Evolutionary conservation across 2,888 invertebrate genomes (phyloP).

Genomic region (Nomada lathburiana): DNA sequence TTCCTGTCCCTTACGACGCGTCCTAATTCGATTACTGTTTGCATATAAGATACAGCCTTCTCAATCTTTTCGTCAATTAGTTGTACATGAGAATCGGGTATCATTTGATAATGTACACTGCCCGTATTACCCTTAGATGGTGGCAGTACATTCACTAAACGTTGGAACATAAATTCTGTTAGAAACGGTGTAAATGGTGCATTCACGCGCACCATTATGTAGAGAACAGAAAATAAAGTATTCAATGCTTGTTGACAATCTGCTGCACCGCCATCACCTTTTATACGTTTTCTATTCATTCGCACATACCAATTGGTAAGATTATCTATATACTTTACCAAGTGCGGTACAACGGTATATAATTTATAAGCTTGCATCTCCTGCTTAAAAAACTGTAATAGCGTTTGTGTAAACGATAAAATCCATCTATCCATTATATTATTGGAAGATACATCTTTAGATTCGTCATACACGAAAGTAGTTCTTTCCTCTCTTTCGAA

Average conservation of each 20-base stretch:
- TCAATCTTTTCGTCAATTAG: conserved; percentile 95
- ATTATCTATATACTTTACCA: conserved; percentile 98
- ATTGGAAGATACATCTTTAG: conserved; percentile 69
- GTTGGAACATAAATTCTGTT: conserved; percentile 97
- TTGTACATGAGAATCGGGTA: conserved; percentile 90
- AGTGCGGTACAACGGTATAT: conserved; percentile 96
- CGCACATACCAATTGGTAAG: conserved; percentile 99
- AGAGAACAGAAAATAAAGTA: conserved; percentile 94
- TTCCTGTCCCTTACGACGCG: conserved; percentile 96
- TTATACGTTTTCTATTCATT: conserved; percentile 97
- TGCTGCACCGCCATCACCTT: conserved; percentile 93
- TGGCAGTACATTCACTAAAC: conserved; percentile 89
- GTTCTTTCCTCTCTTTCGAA: conserved; percentile 89
- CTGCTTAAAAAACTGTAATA: conserved; percentile 93
- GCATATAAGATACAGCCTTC: conserved; percentile 95
- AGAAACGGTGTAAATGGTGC: conserved; percentile 99
- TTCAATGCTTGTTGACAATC: conserved; percentile 94
- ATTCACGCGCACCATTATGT: conserved; percentile 96
- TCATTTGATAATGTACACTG: conserved; percentile 96
- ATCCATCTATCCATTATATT: conserved; percentile 99
- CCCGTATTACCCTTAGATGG: conserved; percentile 86
- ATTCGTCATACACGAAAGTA: conserved; percentile 82
- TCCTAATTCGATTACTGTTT: conserved; percentile 97
- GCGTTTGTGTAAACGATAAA: conserved; percentile 96
- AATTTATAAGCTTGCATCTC: conserved; percentile 98